Evolutionary conservation across 1,140 invertebrate genomes (phyloP).

Genomic region (Proales similis): DNA sequence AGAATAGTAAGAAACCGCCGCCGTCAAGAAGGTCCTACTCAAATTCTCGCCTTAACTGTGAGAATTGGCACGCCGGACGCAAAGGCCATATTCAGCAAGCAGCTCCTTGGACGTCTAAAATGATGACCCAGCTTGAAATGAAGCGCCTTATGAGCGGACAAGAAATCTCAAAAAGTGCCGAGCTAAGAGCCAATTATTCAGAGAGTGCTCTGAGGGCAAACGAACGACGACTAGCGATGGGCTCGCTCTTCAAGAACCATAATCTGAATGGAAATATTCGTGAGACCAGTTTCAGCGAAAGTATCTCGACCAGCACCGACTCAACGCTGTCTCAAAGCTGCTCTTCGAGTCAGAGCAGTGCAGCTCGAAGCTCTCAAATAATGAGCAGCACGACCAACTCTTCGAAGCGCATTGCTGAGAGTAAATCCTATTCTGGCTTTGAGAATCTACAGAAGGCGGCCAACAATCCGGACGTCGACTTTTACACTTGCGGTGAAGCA

Average conservation of each 20-base stretch:
- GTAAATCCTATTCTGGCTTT: no score
- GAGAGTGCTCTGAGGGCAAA: conserved; percentile 18
- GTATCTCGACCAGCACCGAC: not conserved
- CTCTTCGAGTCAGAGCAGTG: conserved; percentile 1
- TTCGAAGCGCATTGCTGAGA: no score
- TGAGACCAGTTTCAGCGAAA: no score
- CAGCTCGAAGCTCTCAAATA: not conserved
- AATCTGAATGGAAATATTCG: no score
- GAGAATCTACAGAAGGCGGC: conserved; percentile 30
- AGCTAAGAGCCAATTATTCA: conserved; percentile 20
- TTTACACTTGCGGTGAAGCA: conserved; percentile 10
- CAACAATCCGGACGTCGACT: no score
- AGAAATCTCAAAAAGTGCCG: conserved; percentile 29
- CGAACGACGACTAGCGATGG: not conserved
- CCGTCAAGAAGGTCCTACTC: conserved; percentile 10
- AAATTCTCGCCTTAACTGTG: conserved; percentile 2
- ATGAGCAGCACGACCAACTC: no score
- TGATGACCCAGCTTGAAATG: conserved; percentile 21
- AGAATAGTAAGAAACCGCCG: not conserved
- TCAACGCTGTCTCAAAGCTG: not conserved
- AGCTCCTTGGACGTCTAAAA: conserved; percentile 11
- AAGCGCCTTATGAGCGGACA: conserved; percentile 27
- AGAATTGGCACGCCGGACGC: conserved; percentile 12
- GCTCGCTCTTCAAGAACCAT: conserved; percentile 5
- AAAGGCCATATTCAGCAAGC: not conserved